These are phyloP conservation scores for Tapera naevia DNA, from an alignment of 2,797 vertebrate genomes.

Conservation along the genomic window DNA sequence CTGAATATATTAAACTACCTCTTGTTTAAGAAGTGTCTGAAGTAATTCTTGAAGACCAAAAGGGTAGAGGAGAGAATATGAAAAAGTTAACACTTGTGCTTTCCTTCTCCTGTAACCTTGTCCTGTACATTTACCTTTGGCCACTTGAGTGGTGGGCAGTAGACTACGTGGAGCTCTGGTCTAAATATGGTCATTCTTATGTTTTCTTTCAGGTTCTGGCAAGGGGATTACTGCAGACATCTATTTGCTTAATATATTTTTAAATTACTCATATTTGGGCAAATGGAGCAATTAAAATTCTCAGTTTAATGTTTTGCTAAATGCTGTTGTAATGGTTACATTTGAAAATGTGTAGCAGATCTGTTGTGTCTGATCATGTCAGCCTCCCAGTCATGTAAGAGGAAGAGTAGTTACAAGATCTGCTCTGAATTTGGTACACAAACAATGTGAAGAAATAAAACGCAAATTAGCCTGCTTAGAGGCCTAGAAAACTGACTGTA, in stretches of 20 bases:
- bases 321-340: not conserved
- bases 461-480: not conserved
- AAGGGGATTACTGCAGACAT: not conserved
- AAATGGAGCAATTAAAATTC: not conserved
- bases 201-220: not conserved
- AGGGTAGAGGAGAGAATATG: not conserved
- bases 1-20: not conserved
- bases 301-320: not conserved
- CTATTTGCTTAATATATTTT: not conserved
- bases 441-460: not conserved
- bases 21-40: not conserved
- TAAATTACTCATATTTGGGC: not conserved
- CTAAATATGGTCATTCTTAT: not conserved
- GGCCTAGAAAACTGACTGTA: not conserved
- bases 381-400: not conserved
- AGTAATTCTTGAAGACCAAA: not conserved
- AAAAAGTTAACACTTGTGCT: not conserved
- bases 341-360: not conserved
- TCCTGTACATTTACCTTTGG: accelerated
- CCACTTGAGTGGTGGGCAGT: not conserved
- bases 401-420: not conserved
- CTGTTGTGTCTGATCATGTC: not conserved
- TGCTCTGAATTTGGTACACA: not conserved
- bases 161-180: accelerated
- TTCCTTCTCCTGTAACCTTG: not conserved